Conservation (phyloP, 2,113 vertebrate genomes). For the Bubo blakistoni region DNA sequence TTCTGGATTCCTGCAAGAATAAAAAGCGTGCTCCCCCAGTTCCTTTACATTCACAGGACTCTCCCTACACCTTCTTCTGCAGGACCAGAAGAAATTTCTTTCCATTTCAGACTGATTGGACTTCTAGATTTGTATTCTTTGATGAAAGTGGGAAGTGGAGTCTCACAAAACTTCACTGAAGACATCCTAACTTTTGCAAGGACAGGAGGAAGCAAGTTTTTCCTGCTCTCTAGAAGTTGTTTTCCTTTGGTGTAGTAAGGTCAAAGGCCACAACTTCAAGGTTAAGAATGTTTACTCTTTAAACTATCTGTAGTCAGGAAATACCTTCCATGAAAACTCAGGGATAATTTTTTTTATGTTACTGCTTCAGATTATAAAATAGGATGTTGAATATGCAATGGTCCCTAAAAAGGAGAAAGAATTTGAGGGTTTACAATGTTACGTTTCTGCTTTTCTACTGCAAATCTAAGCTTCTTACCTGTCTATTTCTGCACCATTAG, state of each 20-base stretch:
- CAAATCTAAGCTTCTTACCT: conserved; percentile 74
- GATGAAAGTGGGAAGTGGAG: background rate
- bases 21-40: background rate
- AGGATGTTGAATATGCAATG: background rate
- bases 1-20: background rate
- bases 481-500: conserved; percentile 78
- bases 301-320: background rate
- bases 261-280: background rate
- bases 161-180: background rate
- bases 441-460: background rate
- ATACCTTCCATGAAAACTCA: background rate
- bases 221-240: background rate
- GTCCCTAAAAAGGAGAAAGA: background rate
- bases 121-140: background rate
- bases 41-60: background rate
- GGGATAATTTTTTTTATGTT: background rate
- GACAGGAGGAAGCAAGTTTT: background rate
- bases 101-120: background rate
- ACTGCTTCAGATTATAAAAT: background rate
- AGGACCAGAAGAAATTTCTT: background rate
- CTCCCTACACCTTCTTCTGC: background rate
- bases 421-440: background rate
- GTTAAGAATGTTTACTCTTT: background rate
- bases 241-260: background rate
- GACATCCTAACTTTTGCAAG: background rate